These are phyloP conservation scores for Thinocorus orbignyianus DNA, from an alignment of 2,113 vertebrate genomes.

Conservation along the genomic window DNA sequence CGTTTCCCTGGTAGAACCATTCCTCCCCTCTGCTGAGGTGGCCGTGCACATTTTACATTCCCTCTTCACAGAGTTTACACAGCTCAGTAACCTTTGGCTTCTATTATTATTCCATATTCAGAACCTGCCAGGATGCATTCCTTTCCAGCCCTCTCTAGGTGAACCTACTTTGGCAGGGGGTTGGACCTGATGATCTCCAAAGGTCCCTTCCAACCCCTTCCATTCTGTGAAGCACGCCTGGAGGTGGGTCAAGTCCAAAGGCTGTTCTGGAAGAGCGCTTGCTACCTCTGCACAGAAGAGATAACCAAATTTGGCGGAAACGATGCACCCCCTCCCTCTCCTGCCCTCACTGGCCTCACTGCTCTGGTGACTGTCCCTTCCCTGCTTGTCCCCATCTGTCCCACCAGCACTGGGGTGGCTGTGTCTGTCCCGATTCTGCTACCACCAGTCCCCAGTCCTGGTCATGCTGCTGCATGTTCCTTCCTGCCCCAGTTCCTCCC, in stretches of 20 bases:
- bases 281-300: accelerated
- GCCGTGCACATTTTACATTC: not conserved
- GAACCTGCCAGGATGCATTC: not conserved
- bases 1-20: not conserved
- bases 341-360: accelerated
- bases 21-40: accelerated
- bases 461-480: not conserved
- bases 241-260: not conserved
- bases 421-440: not conserved
- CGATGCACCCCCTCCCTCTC: accelerated
- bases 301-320: not conserved
- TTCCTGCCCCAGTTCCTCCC: constrained; percentile 22
- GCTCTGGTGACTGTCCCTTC: not conserved
- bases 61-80: not conserved
- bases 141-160: not conserved
- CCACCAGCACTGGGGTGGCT: accelerated
- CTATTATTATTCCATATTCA: constrained; percentile 10
- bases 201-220: not conserved
- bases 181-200: not conserved
- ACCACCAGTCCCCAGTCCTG: accelerated
- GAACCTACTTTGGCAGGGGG: not conserved
- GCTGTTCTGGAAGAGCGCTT: not conserved
- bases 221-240: not conserved
- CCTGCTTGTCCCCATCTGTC: not conserved
- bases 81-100: constrained; percentile 24